A percentile compares a stretch with the other conserved stretches of the same genome.
Evolutionary conservation across 2,888 invertebrate species (phyloP).

Genomic region (Megastigmus dorsalis): DNA sequence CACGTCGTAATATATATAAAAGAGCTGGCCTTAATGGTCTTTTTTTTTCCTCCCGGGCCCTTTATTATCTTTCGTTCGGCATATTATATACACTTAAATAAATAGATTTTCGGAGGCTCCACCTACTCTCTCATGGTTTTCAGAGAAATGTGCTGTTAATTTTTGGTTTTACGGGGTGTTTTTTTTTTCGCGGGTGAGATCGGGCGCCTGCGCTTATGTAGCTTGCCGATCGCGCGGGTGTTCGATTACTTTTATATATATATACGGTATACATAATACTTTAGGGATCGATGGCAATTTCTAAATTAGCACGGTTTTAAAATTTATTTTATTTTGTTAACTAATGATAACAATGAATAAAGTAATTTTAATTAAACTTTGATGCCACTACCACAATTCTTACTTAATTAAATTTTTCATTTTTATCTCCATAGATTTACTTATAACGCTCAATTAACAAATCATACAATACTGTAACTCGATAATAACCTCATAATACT

Average conservation of each 20-base stretch:
- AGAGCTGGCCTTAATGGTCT: no score
- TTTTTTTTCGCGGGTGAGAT: background rate
- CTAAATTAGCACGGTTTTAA: background rate
- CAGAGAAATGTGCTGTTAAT: no score
- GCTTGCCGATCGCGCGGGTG: background rate
- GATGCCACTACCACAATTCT: background rate
- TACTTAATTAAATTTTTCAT: background rate
- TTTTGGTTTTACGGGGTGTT: no score
- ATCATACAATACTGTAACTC: background rate
- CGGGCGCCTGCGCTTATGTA: background rate
- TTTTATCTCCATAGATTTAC: background rate
- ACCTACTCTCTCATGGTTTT: background rate
- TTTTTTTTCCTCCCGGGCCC: slow-evolving; percentile 6
- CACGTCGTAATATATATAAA: no score
- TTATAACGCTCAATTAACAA: background rate
- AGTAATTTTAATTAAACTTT: background rate
- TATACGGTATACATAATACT: background rate
- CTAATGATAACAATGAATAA: no score
- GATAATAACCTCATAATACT: background rate
- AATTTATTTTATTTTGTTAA: no score
- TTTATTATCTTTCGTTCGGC: slow-evolving; percentile 5
- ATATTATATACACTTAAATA: slow-evolving; percentile 8
- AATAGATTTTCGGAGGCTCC: slow-evolving; percentile 11
- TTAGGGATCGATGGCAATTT: background rate
- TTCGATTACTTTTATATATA: background rate